Base-by-base conservation (phyloP, 2,888 invertebrate genomes). In the Limenitis arthemis region DNA sequence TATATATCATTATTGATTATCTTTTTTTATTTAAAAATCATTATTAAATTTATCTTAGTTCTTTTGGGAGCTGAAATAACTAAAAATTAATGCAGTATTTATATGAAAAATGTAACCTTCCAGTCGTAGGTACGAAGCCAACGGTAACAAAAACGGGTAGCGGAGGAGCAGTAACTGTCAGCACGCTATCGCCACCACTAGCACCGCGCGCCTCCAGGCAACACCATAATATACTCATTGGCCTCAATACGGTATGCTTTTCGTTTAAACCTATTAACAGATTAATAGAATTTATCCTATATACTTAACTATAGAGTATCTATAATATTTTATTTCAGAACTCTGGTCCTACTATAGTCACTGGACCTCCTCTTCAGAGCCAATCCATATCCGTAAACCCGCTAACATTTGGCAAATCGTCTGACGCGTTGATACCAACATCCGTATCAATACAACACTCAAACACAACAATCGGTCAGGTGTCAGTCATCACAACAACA, bases 151-250 rank as follows among this genome's bases (percentile, higher is more conserved):
- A 20, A 49, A 62, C 44, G 60, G 31, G 32, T 12, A 43, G 32
- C 32, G 33, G 6, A 0, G 12, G 33, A 7, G 56, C 63, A 0
- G 61, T 12, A 89, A 91, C 92, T 0, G 91, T 91, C 9, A 91
- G 91, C 39, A 88, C 87, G 20, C 20, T 20, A 20, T 20, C 20
- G 4, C 20, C 20, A 20, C 20, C 20, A 20, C 20, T 20, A 20
- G 20, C 20, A 20, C 20, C 20, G 55, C 51, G 50, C 58, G 76
- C 79, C 54, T 88, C 86, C 87, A 86, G 68, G 78, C 88, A 68
- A 84, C 90, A 77, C 84, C 91, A 63, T 75, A 80, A 76, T 61
- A 81, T 82, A 50, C 61, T 77, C 50, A 77, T 81, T 32, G 75
- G 79, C 42, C 66, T 76, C 5, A 58, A 58, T 11, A 48, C 63